A percentile compares a stretch with the other conserved stretches of the same genome.
These are phyloP conservation scores for Colaptes auratus DNA, from an alignment of 2,113 vertebrate genomes.

Conservation along the genomic window DNA sequence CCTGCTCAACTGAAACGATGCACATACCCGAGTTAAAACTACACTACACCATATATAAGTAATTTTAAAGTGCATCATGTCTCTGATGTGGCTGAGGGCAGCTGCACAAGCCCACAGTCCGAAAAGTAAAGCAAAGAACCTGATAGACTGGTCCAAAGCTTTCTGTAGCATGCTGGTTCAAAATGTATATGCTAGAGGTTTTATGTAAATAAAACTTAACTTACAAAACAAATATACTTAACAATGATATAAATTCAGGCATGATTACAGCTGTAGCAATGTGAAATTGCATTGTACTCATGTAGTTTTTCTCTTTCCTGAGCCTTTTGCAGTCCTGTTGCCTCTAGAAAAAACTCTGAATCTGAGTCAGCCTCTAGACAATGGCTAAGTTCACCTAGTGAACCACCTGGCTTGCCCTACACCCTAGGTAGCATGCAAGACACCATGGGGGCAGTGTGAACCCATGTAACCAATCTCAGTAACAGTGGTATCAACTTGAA, in stretches of 20 bases:
- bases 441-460: neutral
- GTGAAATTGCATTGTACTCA: neutral
- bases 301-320: neutral
- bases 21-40: neutral
- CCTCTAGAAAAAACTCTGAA: neutral
- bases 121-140: neutral
- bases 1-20: neutral
- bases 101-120: neutral
- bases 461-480: neutral
- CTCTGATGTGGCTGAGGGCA: neutral
- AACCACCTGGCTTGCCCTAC: neutral
- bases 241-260: neutral
- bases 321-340: neutral
- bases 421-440: rapidly evolving
- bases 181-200: neutral
- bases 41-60: neutral
- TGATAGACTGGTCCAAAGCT: neutral
- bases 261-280: neutral
- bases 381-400: neutral
- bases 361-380: neutral
- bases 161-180: neutral
- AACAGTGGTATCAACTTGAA: neutral
- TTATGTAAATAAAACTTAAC: no score
- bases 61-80: neutral
- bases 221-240: no score